A percentile compares a stretch with the other conserved stretches of the same genome.
Evolutionary conservation across 2,888 invertebrate genomes (phyloP).

Genomic region (Xanthostigma xanthostigma): DNA sequence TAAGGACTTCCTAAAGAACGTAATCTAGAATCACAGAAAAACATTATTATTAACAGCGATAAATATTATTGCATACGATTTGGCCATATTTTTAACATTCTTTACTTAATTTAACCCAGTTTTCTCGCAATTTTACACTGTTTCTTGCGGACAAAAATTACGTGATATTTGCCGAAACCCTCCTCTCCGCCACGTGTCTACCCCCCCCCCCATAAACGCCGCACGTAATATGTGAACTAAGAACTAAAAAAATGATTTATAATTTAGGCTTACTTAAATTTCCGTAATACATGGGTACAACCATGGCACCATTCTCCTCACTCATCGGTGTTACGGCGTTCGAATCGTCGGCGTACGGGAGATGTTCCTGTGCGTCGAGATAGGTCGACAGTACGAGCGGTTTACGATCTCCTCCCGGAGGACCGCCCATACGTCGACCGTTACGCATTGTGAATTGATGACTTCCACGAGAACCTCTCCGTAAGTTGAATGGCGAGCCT

Average conservation of each 20-base stretch:
- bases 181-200: too few relatives aligned
- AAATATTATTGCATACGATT: too few relatives aligned
- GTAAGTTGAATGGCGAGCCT: conserved; percentile 89
- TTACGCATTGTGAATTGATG: conserved; percentile 84
- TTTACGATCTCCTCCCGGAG: conserved; percentile 77
- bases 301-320: conserved; percentile 91
- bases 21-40: too few relatives aligned
- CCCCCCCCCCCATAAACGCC: too few relatives aligned
- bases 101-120: too few relatives aligned
- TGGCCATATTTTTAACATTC: too few relatives aligned
- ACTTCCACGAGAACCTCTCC: conserved; percentile 79
- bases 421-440: conserved; percentile 60
- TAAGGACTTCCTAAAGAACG: too few relatives aligned
- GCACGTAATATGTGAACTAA: too few relatives aligned
- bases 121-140: too few relatives aligned
- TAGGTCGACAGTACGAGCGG: conserved; percentile 89
- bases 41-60: too few relatives aligned
- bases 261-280: conserved; percentile 49
- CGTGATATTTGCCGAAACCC: too few relatives aligned
- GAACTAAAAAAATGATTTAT: not conserved
- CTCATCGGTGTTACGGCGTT: conserved; percentile 96
- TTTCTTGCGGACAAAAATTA: too few relatives aligned
- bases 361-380: conserved; percentile 84
- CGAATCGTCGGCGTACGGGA: conserved; percentile 95
- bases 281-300: conserved; percentile 80